Conservation (phyloP, 2,797 vertebrate species). For the Mastacembelus armatus region DNA sequence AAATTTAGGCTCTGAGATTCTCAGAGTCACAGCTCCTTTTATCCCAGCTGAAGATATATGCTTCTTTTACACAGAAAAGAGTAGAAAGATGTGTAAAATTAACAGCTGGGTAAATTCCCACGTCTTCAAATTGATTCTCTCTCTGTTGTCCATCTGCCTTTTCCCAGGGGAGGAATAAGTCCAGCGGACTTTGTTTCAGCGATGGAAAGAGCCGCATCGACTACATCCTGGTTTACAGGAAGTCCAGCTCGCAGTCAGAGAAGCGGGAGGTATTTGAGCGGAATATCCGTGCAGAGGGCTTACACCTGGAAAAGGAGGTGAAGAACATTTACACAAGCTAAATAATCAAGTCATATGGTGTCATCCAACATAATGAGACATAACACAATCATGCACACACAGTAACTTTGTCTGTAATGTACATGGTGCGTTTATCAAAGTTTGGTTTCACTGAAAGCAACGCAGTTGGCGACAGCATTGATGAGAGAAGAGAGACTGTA, state of each 20-base stretch:
- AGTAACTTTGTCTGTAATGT: too few relatives aligned
- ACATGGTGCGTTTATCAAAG: too few relatives aligned
- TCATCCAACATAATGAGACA: too few relatives aligned
- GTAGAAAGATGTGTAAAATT: too few relatives aligned
- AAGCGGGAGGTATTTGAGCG: conserved; percentile 94
- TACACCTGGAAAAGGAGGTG: conserved; percentile 96
- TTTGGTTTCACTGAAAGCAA: too few relatives aligned
- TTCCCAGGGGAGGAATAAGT: conserved; percentile 85
- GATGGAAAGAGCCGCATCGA: conserved; percentile 92
- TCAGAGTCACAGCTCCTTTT: neutral
- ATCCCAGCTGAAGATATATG: too few relatives aligned
- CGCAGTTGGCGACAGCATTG: too few relatives aligned
- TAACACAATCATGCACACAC: too few relatives aligned
- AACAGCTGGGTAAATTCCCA: too few relatives aligned
- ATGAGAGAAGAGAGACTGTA: too few relatives aligned
- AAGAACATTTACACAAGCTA: neutral
- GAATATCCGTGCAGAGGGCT: conserved; percentile 92
- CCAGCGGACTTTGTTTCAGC: conserved; percentile 89
- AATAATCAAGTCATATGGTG: neutral
- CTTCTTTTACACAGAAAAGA: neutral
- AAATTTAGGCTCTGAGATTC: neutral
- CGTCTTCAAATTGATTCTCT: neutral
- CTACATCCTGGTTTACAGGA: conserved; percentile 94
- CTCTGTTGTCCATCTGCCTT: conserved; percentile 40
- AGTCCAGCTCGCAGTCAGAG: conserved; percentile 89